Evolutionary conservation across 2,888 invertebrate species (phyloP).

Genomic region (Neoaliturus tenellus): DNA sequence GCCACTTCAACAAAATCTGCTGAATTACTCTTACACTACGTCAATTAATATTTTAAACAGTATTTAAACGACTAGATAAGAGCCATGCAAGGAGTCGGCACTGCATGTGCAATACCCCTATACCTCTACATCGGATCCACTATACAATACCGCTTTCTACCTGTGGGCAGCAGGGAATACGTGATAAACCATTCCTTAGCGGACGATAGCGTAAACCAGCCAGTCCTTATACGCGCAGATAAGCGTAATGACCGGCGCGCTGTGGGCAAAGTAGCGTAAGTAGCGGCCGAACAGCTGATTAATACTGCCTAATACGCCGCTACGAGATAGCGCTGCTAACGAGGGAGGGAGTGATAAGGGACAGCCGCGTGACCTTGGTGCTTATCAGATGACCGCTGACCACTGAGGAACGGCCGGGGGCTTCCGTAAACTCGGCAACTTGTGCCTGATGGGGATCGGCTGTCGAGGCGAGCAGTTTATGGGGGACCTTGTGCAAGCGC

Average conservation of each 20-base stretch:
- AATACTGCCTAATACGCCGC: conserved; percentile 2
- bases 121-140: neutral
- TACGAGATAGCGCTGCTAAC: neutral
- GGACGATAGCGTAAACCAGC: conserved; percentile 18
- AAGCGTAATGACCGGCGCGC: conserved; percentile 6
- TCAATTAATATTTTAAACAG: too few species aligned
- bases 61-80: too few species aligned
- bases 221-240: conserved; percentile 9
- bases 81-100: too few species aligned
- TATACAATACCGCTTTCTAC: conserved; percentile 15
- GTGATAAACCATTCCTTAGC: conserved; percentile 15
- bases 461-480: neutral
- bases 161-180: conserved; percentile 6
- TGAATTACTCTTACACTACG: too few species aligned
- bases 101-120: neutral
- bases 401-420: neutral
- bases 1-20: too few species aligned
- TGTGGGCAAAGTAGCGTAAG: neutral
- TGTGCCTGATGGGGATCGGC: neutral
- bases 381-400: neutral
- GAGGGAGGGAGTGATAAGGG: neutral
- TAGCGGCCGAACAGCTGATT: neutral
- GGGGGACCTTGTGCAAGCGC: too few species aligned
- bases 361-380: neutral
- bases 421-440: neutral